A percentile compares a stretch with the other conserved stretches of the same genome.
Conservation (phyloP, 2,113 vertebrate genomes). For the Suricata suricatta region DNA sequence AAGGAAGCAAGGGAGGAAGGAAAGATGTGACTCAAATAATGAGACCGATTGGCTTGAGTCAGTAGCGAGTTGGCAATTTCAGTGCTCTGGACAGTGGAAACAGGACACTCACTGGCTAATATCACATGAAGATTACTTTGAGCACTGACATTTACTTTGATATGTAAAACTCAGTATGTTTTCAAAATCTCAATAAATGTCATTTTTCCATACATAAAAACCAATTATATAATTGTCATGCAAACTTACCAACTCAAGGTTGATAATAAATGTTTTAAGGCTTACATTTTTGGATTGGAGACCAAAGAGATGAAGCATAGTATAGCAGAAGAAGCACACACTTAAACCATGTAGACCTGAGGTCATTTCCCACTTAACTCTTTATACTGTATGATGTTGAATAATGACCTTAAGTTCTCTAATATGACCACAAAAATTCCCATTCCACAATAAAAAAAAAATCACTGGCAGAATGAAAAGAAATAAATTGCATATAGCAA, state of each 20-base stretch:
- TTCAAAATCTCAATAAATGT: not conserved
- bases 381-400: not conserved
- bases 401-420: not conserved
- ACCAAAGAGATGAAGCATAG: not conserved
- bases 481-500: not conserved
- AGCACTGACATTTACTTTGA: not conserved
- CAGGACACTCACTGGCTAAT: not conserved
- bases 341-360: not conserved
- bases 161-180: not conserved
- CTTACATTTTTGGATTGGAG: not conserved
- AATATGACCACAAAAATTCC: not conserved
- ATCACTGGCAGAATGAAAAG: not conserved
- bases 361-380: not conserved
- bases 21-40: not conserved
- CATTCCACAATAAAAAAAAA: not conserved
- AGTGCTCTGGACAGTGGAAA: not conserved
- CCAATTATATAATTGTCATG: not conserved
- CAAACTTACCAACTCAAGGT: not conserved
- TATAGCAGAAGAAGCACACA: not conserved
- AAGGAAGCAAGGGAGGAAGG: not conserved
- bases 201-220: not conserved
- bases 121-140: not conserved
- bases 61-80: not conserved
- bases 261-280: not conserved
- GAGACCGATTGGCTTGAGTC: not conserved